Percentiles rank a stretch among this genome's conserved stretches.
phyloP scores from a whole-genome alignment of 2,113 vertebrate species.

The Hiodon alosoides region DNA sequence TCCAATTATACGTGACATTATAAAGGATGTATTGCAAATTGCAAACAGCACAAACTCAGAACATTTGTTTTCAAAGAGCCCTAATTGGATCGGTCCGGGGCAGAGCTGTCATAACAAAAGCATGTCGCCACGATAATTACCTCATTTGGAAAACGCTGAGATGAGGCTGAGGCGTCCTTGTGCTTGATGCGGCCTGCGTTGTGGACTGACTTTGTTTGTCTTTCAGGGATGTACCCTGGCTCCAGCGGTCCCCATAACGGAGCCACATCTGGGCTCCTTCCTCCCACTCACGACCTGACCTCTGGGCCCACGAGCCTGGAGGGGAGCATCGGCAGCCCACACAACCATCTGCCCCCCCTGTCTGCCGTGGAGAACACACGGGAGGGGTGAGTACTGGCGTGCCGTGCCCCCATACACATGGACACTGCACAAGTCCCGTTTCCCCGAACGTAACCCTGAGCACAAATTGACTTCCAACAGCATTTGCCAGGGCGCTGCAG shows the following conservation, averaged over 20 bases:
- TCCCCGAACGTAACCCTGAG: too few relatives aligned
- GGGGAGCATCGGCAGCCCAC: constrained; percentile 66
- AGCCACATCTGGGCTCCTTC: constrained; percentile 65
- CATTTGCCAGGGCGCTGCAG: too few relatives aligned
- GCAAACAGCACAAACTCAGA: constrained; percentile 51
- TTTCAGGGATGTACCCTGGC: constrained; percentile 80
- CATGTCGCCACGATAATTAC: constrained; percentile 51
- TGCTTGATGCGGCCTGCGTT: constrained; percentile 43
- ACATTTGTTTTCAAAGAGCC: constrained; percentile 44
- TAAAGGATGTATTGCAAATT: constrained; percentile 53
- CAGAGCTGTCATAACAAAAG: constrained; percentile 61
- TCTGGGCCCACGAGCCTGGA: constrained; percentile 74
- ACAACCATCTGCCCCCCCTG: constrained; percentile 76
- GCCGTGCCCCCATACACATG: not conserved
- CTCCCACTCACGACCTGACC: constrained; percentile 62
- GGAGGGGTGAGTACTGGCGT: constrained; percentile 72
- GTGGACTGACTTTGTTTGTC: constrained; percentile 60
- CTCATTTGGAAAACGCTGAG: constrained; percentile 48
- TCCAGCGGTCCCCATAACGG: constrained; percentile 70
- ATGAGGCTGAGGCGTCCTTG: constrained; percentile 26
- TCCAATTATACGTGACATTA: constrained; percentile 33
- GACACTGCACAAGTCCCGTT: too few relatives aligned
- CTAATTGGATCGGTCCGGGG: constrained; percentile 45
- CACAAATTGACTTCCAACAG: too few relatives aligned
- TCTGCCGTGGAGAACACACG: constrained; percentile 64